Evolutionary conservation across 2,888 invertebrate species (phyloP), one percentile per base, ranked within the genome.

Genomic region (Axea sp.): DNA sequence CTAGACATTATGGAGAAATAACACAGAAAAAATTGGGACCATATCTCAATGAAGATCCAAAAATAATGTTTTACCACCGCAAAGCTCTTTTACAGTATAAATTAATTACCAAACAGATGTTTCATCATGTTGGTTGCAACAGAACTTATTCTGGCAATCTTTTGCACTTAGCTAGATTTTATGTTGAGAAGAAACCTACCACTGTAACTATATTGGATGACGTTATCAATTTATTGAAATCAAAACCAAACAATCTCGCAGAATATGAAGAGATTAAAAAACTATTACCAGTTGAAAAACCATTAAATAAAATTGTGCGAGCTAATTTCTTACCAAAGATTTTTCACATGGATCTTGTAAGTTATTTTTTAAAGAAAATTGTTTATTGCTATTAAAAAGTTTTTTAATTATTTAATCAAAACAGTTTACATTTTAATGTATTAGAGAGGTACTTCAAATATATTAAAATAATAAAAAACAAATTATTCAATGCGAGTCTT

Each of bases 1-100:
- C 93, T 0, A 89, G 95, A 26, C 89, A 89, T 75, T 90, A 90
- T 76, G 94, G 95, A 0, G 93, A 93, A 87, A 88, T 92, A 2
- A 93, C 93, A 0, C 90, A 91, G 53, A 93, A 93, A 5, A 90
- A 90, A 67, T 9, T 53, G 3, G 65, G 65, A 0, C 64, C 72
- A 2, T 88, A 89, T 68, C 92, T 93, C 5, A 86, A 88, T 35
- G 90, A 91, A 77, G 92, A 93, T 84, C 84, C 91, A 0, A 93
- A 93, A 81, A 88, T 91, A 0, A 80, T 92, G 19, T 92, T 91
- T 84, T 92, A 93, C 81, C 89, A 90, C 73, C 88, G 93, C 45
- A 93, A 93, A 82, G 88, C 89, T 67, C 84, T 95, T n/a, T 73
- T 90, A 0, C 86, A 89, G 3, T 86, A 90, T 43, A 89, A 91